phyloP scores from a whole-genome alignment of 2,113 vertebrate genomes.

The Embiotoca jacksoni region DNA sequence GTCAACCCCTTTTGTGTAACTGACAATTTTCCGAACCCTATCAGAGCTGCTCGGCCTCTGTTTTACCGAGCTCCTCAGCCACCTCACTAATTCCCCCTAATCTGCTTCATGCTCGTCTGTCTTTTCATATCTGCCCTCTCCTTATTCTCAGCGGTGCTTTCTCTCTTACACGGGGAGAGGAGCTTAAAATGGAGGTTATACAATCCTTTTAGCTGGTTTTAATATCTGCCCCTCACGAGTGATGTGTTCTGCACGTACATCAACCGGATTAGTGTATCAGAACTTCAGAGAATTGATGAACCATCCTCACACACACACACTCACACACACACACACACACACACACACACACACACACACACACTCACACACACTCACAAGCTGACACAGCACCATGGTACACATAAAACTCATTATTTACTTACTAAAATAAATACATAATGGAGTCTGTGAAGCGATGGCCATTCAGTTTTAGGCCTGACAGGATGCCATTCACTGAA shows the following conservation, averaged over 20 bases:
- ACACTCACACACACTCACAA: not conserved
- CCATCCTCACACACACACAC: slow-evolving; percentile 24
- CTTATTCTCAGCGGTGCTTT: slow-evolving; percentile 50
- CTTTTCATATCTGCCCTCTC: slow-evolving; percentile 60
- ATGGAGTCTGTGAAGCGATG: not conserved
- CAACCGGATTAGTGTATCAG: slow-evolving; percentile 77
- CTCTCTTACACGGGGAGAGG: slow-evolving; percentile 29
- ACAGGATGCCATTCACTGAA: not conserved
- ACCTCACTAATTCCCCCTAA: slow-evolving; percentile 67
- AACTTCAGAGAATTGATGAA: slow-evolving; percentile 64
- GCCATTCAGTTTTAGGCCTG: not conserved
- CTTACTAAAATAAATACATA: too few species aligned
- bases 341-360: not conserved
- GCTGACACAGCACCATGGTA: not conserved
- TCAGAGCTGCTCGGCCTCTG: slow-evolving; percentile 46
- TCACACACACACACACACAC: not conserved
- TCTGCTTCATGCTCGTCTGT: slow-evolving; percentile 65
- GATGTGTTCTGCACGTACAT: slow-evolving; percentile 74
- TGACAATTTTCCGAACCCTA: slow-evolving; percentile 50
- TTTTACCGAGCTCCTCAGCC: slow-evolving; percentile 58
- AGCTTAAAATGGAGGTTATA: slow-evolving; percentile 74
- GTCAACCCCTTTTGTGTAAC: slow-evolving; percentile 32
- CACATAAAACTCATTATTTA: slow-evolving; percentile 27
- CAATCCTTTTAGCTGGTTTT: slow-evolving; percentile 77
- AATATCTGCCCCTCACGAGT: slow-evolving; percentile 63